Conservation (phyloP, 1,140 invertebrate species). For the Meteorus sp. region DNA sequence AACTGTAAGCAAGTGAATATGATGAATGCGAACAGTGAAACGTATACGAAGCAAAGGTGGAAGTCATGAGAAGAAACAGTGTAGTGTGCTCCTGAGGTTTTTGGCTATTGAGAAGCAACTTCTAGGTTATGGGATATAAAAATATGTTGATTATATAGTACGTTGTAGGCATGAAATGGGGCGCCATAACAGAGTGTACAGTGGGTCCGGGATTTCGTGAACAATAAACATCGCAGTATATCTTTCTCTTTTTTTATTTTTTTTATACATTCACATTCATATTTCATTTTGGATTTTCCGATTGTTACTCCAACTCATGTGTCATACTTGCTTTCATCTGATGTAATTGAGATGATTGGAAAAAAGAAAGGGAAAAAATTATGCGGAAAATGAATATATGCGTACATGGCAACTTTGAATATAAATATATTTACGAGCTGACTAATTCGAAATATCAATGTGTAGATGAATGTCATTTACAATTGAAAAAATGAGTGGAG, state of each 20-base stretch:
- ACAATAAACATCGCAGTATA: constrained; percentile 40
- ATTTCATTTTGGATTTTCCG: background rate
- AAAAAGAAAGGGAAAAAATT: constrained; percentile 16
- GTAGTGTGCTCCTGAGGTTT: constrained; percentile 32
- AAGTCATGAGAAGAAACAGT: constrained; percentile 13
- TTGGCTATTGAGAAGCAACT: constrained; percentile 54
- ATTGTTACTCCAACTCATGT: background rate
- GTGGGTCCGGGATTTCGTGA: constrained; percentile 50
- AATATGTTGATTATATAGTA: constrained; percentile 61
- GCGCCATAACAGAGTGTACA: no score
- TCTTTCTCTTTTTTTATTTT: background rate
- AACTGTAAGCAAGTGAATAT: no score
- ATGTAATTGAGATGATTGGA: constrained; percentile 19
- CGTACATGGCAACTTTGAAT: no score
- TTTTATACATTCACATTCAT: background rate
- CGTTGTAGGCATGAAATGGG: constrained; percentile 26
- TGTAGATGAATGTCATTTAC: no score
- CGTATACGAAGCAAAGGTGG: constrained; percentile 5
- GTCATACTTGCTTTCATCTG: constrained; percentile 17
- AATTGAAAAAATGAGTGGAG: no score
- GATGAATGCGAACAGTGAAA: constrained; percentile 19
- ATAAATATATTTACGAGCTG: no score
- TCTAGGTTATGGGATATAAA: constrained; percentile 56
- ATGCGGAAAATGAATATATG: no score
- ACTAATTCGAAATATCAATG: no score